Conservation (phyloP, 2,797 vertebrate species). For the Acipenser ruthenus region DNA sequence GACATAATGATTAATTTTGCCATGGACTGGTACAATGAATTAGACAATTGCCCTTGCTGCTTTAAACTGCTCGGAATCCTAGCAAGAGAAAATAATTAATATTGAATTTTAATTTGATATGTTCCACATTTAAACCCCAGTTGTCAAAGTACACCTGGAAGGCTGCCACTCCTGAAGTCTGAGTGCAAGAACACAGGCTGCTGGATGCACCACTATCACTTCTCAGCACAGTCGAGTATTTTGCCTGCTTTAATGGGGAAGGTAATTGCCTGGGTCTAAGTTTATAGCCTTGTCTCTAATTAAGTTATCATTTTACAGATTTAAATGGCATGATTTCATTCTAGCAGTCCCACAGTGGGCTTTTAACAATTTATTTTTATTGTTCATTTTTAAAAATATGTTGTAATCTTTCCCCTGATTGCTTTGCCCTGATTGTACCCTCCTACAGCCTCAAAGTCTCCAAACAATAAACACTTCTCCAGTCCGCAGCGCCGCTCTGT, state of each 20-base stretch:
- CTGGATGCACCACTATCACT: constrained; percentile 56
- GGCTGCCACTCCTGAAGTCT: constrained; percentile 70
- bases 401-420: no score
- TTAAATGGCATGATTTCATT: constrained; percentile 66
- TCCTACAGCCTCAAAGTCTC: constrained; percentile 57
- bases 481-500: constrained; percentile 32
- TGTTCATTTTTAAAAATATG: neutral
- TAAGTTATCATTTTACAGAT: constrained; percentile 75
- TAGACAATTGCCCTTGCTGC: constrained; percentile 78
- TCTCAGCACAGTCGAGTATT: constrained; percentile 70
- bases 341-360: constrained; percentile 56
- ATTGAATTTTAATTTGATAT: constrained; percentile 93
- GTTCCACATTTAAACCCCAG: constrained; percentile 88
- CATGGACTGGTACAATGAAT: constrained; percentile 78
- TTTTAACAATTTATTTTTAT: constrained; percentile 28
- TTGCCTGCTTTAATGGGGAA: constrained; percentile 71
- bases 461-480: constrained; percentile 69
- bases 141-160: constrained; percentile 92
- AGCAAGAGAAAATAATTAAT: constrained; percentile 92
- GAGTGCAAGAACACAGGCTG: constrained; percentile 64
- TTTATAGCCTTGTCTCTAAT: constrained; percentile 76
- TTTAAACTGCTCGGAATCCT: constrained; percentile 78
- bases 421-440: no score
- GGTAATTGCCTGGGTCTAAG: constrained; percentile 75
- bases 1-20: constrained; percentile 97